A percentile compares a stretch with the other conserved stretches of the same genome.
These are phyloP conservation scores for Hassar affinis DNA, from an alignment of 2,113 vertebrate species.

Conservation along the genomic window DNA sequence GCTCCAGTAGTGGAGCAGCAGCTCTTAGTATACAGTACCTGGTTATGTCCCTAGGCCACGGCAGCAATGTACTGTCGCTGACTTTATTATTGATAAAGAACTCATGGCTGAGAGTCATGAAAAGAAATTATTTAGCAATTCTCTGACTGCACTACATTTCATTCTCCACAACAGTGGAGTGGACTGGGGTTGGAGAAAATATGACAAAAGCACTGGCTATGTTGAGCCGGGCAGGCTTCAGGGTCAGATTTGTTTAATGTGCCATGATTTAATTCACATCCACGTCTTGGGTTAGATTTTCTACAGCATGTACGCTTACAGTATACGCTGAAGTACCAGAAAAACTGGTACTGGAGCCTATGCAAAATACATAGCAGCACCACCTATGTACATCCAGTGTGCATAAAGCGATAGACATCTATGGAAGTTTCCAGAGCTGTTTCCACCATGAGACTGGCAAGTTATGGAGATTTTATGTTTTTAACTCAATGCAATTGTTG, in stretches of 20 bases:
- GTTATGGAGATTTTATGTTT: too few relatives aligned
- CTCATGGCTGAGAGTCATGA: conserved; percentile 22
- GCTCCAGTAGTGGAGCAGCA: conserved; percentile 3
- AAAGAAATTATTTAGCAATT: conserved; percentile 45
- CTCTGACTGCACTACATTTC: conserved; percentile 37
- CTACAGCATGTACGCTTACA: not conserved
- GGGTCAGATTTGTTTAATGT: not conserved
- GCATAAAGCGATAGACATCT: too few relatives aligned
- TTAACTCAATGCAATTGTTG: too few relatives aligned
- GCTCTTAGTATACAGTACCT: conserved; percentile 20
- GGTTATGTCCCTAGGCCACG: conserved; percentile 43
- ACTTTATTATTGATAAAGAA: conserved; percentile 64
- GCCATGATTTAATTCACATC: not conserved
- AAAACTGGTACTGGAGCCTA: too few relatives aligned
- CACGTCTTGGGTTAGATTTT: not conserved
- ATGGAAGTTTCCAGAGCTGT: too few relatives aligned
- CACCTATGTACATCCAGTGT: too few relatives aligned
- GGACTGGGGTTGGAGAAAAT: conserved; percentile 1
- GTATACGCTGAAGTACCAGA: too few relatives aligned
- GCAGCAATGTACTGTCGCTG: conserved; percentile 44
- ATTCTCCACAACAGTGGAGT: conserved; percentile 10
- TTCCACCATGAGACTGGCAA: too few relatives aligned
- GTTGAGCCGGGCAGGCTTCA: not conserved
- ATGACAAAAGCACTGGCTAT: not conserved
- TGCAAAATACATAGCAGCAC: too few relatives aligned